phyloP scores from a whole-genome alignment of 1,140 invertebrate genomes.

The Papilio glaucus region DNA sequence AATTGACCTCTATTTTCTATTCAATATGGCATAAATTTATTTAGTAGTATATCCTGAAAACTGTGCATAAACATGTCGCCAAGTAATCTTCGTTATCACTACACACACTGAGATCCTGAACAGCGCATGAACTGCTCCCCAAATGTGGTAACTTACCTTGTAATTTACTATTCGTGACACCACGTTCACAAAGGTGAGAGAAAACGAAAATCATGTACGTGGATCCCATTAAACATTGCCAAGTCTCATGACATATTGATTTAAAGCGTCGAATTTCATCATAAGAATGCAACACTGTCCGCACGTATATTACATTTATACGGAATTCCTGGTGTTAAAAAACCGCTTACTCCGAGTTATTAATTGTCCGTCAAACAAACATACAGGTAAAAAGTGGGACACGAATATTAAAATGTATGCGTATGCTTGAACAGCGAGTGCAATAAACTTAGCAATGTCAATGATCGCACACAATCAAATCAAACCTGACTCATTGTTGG shows the following conservation, averaged over 20 bases:
- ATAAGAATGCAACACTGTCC: constrained; percentile 6
- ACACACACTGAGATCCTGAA: background rate
- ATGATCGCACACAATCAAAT: constrained; percentile 57
- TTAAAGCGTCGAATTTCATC: background rate
- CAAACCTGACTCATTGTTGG: constrained; percentile 68
- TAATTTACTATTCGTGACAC: constrained; percentile 29
- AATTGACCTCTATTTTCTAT: background rate
- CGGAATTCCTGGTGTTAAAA: constrained; percentile 31
- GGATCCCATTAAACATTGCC: background rate
- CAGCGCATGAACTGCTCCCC: background rate
- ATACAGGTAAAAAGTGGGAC: constrained; percentile 45
- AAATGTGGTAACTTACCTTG: constrained; percentile 8
- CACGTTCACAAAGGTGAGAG: constrained; percentile 11
- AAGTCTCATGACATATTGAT: constrained; percentile 15
- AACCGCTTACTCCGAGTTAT: constrained; percentile 12
- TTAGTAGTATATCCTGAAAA: background rate
- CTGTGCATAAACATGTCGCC: background rate
- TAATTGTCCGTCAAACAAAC: constrained; percentile 27
- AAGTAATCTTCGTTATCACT: background rate
- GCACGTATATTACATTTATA: too few relatives aligned
- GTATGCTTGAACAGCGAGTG: constrained; percentile 48
- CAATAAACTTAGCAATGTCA: constrained; percentile 67
- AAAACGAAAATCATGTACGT: constrained; percentile 24
- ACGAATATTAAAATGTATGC: constrained; percentile 44
- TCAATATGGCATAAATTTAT: background rate